phyloP scores from a whole-genome alignment of 2,797 vertebrate genomes.

The Muscicapa striata region DNA sequence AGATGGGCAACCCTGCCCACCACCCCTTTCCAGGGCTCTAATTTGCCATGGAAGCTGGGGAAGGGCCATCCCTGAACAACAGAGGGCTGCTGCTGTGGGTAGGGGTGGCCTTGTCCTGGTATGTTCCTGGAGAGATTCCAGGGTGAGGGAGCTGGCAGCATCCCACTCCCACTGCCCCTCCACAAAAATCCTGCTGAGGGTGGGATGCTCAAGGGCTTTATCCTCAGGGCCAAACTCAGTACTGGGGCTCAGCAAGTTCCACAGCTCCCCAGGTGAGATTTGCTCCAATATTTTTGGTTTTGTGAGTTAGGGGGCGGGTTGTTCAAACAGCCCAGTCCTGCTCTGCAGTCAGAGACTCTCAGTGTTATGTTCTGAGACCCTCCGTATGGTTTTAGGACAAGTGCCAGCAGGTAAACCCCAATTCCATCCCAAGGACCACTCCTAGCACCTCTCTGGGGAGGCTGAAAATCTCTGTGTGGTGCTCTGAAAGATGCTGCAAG shows the following conservation, averaged over 20 bases:
- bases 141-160: neutral
- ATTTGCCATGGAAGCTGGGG: neutral
- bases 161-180: neutral
- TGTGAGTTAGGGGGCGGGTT: neutral
- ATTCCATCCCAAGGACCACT: neutral
- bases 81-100: rapidly evolving
- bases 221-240: neutral
- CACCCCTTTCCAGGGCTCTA: conserved; percentile 44
- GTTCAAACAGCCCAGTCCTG: neutral
- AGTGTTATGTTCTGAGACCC: no score
- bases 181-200: rapidly evolving
- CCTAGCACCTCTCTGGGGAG: no score
- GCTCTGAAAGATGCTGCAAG: neutral
- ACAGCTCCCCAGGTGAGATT: rapidly evolving
- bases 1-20: conserved; percentile 58
- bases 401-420: neutral
- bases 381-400: no score
- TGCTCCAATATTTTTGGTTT: no score
- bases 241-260: neutral
- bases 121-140: neutral
- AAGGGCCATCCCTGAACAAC: neutral
- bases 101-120: neutral
- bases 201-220: neutral
- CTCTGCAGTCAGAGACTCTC: neutral
- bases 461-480: rapidly evolving